Base-by-base conservation (phyloP, 2,888 invertebrate genomes). In the Myopa testacea region DNA sequence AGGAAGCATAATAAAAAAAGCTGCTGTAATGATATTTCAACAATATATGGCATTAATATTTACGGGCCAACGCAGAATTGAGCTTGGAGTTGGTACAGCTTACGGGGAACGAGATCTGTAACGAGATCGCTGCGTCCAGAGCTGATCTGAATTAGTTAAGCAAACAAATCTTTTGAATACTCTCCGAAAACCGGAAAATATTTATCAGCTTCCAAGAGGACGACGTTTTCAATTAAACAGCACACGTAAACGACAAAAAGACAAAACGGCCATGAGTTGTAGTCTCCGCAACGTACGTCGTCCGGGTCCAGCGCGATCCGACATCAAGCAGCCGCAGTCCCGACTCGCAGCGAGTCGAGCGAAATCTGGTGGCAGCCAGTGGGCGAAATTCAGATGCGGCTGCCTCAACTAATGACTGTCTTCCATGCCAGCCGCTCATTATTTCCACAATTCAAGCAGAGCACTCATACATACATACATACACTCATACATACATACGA, bases 151-250 rank as follows among this genome's bases (percentile, higher is more conserved):
- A 73, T 77, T 73, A 77, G 67, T 77, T 73, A 60, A 72, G 77
- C 77, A 77, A 77, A 73, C 77, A 77, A 77, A 77, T 77, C 77
- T 73, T 77, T 45, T 77, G 40, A 72, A 72, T 77, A 77, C 70
- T 71, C 76, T 71, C 34, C 19, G 40, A 45, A 60, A 50, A 69
- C 74, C 26, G 65, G 65, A 74, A 65, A 74, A 63, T 67, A 67
- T 52, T 75, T 75, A 37, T 37, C 75, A 75, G 67, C 75, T 38
- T 26, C 58, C 55, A 75, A 19, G 26, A 45, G 38, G 62, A 45
- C 19, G 45, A 73, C n/a, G 63, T 34, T 73, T 63, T 62, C 73
- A 73, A 63, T 63, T 73, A 73, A 73, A 73, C 62, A 38, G 37
- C 72, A 55, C 19, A 70, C 34, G 34, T 34, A 34, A 70, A 52